Base-by-base conservation (phyloP, 2,113 vertebrate genomes). In the Tringa solitaria region DNA sequence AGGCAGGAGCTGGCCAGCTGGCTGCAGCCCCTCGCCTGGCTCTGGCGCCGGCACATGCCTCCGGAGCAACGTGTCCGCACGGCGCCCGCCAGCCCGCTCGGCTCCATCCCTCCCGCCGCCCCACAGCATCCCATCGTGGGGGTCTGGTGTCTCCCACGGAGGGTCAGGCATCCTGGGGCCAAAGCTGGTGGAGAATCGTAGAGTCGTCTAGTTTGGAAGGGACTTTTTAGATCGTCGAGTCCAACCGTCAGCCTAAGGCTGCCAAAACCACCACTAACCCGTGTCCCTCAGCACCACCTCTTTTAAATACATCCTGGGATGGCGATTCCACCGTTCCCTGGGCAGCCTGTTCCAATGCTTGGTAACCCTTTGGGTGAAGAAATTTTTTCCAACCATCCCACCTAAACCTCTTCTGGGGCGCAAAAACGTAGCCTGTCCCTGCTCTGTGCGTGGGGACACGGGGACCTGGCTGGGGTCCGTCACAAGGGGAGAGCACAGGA, bases 1-100 rank as follows among this genome's bases (percentile, higher is more conserved):
- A 79, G 67, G 18, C 4, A 37, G 74, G 39, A 85, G 20, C 57
- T 1, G n/a, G 95, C 95, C 95, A 95, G 93, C 91, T 96, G 95
- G 96, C 94, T 9, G 73, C 86, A 27, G 50, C 86, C 30, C 32
- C 60, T 67, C 13, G n/a, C n/a, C 74, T 87, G 91, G 91, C 84
- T 91, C 75, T 68, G 0, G 72, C 84, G 61, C 72, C 77, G 3
- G 85, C 88, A 13, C 88, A 73, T 50, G 69, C 32, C 89, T 89
- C 73, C 3, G 23, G 30, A 93, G 79, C 60, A 9, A 84, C 30
- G 86, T 81, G 76, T 92, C 86, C 21, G 4, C 8, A 2, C 60
- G 61, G 87, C 67, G 8, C 74, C 70, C 2, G 18, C 72, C 88
- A 46, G 48, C 6, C 0, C 59, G 14, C 33, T 78, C 16, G 0